Percentiles rank a stretch among this genome's conserved stretches.
These are phyloP conservation scores for Euthynnus affinis DNA, from an alignment of 2,797 vertebrate genomes.

Conservation along the genomic window DNA sequence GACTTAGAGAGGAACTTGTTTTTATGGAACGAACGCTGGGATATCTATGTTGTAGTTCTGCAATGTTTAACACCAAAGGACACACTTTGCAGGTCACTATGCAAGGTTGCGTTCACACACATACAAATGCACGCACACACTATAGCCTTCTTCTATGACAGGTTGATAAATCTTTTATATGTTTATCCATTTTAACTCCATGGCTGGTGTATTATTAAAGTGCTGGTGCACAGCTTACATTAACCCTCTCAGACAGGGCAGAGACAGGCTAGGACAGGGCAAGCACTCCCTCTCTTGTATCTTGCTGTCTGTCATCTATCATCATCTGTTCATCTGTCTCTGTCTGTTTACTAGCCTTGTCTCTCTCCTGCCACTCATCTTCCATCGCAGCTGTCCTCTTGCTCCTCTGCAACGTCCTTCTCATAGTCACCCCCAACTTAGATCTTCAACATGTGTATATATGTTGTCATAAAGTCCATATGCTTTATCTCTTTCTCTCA, in stretches of 20 bases:
- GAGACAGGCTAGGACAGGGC: constrained; percentile 61
- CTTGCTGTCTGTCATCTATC: constrained; percentile 68
- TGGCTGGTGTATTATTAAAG: constrained; percentile 82
- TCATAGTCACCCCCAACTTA: constrained; percentile 53
- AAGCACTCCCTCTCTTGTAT: constrained; percentile 34
- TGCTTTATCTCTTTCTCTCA: constrained; percentile 55
- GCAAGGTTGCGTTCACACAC: constrained; percentile 26
- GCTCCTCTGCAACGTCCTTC: constrained; percentile 42
- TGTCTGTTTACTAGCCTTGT: constrained; percentile 73
- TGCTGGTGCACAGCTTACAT: constrained; percentile 73
- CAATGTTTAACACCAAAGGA: constrained; percentile 38
- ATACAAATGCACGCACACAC: constrained; percentile 7
- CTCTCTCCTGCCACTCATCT: constrained; percentile 65
- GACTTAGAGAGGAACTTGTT: constrained; percentile 21
- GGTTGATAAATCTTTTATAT: constrained; percentile 84
- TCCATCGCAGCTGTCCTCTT: constrained; percentile 30
- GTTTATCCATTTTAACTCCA: constrained; percentile 85
- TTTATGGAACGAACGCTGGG: not conserved
- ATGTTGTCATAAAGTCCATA: constrained; percentile 42
- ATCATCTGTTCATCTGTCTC: constrained; percentile 71
- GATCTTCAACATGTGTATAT: constrained; percentile 43
- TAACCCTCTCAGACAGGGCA: constrained; percentile 80
- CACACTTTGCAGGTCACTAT: constrained; percentile 21
- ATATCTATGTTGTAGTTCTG: constrained; percentile 38
- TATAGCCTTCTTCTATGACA: constrained; percentile 65